phyloP scores from a whole-genome alignment of 2,113 vertebrate species.

The Chlamydotis undulata region DNA sequence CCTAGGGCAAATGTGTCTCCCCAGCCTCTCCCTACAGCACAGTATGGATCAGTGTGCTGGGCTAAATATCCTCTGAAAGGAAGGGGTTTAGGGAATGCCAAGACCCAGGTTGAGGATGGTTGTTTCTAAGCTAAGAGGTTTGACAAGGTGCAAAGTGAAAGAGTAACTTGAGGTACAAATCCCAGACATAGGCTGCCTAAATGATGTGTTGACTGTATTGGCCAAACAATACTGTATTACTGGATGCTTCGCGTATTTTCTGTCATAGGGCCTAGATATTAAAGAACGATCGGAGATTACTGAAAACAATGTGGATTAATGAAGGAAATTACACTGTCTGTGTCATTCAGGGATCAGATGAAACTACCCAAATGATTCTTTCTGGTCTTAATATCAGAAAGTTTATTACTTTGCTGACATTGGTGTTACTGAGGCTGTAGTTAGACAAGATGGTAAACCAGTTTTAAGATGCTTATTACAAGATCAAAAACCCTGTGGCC shows the following conservation, averaged over 20 bases:
- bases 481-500: slow-evolving; percentile 55
- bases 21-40: neutral
- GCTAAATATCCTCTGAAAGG: neutral
- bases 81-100: neutral
- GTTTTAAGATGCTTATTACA: slow-evolving; percentile 49
- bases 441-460: slow-evolving; percentile 2
- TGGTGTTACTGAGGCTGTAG: neutral
- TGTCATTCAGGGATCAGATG: neutral
- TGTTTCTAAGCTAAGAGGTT: neutral
- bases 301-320: neutral
- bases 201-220: neutral
- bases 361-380: neutral
- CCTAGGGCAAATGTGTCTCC: neutral
- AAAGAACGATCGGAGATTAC: neutral
- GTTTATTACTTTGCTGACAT: neutral
- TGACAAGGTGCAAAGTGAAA: neutral
- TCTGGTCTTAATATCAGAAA: neutral
- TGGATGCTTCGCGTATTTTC: neutral
- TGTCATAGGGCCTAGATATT: neutral
- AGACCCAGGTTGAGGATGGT: neutral
- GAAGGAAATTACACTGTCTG: neutral
- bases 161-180: neutral
- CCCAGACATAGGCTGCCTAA: neutral
- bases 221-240: neutral
- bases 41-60: neutral